Evolutionary conservation across 2,113 vertebrate species (phyloP), one percentile per base, ranked within the genome.

Genomic region (Plecotus auritus): DNA sequence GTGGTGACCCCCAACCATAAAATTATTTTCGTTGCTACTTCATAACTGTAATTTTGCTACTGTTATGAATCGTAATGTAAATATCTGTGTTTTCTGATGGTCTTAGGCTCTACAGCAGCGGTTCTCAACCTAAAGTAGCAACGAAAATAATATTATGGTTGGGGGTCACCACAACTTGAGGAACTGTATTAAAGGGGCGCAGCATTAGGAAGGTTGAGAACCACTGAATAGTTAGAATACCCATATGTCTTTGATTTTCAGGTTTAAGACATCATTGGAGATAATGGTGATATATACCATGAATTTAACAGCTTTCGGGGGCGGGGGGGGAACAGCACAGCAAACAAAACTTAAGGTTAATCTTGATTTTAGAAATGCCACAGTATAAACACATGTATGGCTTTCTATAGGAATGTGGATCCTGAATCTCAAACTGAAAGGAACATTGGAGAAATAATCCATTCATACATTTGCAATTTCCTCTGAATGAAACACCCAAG

Each of bases 361-460:
- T 82, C 45, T 85, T 88, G 47, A 61, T 86, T 86, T 92, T 70
- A 45, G 8, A 93, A 95, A 93, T 73, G 10, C 4, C 72, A 93
- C 81, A 95, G 74, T 40, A 28, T n/a, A 66, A 82, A 92, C 66
- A 51, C 18, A 28, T 61, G 13, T 83, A 45, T 45, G 35, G 11
- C 18, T 49, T 17, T 88, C 40, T 64, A 14, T 30, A 81, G 20
- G 7, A 77, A 81, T 45, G 23, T 74, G 13, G 7, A 5, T 45
- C 67, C 47, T 54, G 23, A 76, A n/a, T 74, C 37, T 87, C n/a
- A 85, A 54, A 5, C 37, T 28, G 49, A 67, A 54, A 84, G 22
- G 26, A 89, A 59, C 23, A 37, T 6, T 84, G 26, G 17, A 23
- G 49, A 90, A 61, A 51, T 47, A 94, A 78, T 69, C 76, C n/a